Conservation (phyloP, 2,113 vertebrate species). For the Dolichotis patagonum region DNA sequence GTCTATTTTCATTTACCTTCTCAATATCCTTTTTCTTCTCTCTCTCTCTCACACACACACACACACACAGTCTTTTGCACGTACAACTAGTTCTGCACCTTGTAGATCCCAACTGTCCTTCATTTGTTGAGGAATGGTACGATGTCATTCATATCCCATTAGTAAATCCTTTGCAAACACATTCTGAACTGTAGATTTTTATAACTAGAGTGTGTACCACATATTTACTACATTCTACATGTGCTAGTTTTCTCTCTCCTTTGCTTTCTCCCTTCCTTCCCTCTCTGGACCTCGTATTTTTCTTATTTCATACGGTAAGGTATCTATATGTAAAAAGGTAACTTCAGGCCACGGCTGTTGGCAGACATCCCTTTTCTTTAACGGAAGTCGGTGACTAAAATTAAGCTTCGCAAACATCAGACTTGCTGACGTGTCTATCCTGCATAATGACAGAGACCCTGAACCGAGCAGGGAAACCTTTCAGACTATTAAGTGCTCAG, state of each 20-base stretch:
- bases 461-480: background rate
- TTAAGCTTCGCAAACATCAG: constrained; percentile 60
- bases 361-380: constrained; percentile 59
- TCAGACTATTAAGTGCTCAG: constrained; percentile 18
- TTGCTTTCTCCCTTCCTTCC: background rate
- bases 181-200: no score
- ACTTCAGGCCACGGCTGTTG: constrained; percentile 43
- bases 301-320: background rate
- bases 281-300: background rate
- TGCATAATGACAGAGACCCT: constrained; percentile 3
- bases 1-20: background rate
- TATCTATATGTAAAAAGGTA: constrained; percentile 45
- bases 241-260: background rate
- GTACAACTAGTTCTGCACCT: background rate
- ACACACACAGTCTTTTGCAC: background rate
- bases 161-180: no score
- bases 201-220: no score
- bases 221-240: background rate
- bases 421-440: constrained; percentile 38
- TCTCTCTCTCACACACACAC: background rate
- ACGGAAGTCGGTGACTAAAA: constrained; percentile 71
- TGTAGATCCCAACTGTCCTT: background rate
- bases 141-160: no score
- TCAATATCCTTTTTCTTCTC: background rate
- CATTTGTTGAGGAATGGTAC: no score